These are phyloP conservation scores for Eumaeus atala DNA, from an alignment of 1,140 invertebrate species.

Conservation along the genomic window DNA sequence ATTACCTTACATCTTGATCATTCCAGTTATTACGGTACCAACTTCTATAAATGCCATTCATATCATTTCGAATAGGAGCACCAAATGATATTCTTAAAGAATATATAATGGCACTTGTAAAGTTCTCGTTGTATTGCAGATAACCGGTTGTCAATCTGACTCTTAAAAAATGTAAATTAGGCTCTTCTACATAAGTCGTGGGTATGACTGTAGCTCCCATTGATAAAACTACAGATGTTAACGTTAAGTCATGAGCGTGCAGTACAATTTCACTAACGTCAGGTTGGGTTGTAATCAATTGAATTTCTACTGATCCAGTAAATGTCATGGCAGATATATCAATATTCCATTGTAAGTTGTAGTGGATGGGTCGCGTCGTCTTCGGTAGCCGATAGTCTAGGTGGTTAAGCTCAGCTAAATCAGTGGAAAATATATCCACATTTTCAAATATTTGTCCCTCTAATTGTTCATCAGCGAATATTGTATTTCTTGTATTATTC, in stretches of 20 bases:
- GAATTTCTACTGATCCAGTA: constrained; percentile 75
- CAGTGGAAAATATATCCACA: constrained; percentile 24
- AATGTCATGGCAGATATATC: constrained; percentile 61
- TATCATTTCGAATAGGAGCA: constrained; percentile 72
- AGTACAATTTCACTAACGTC: constrained; percentile 74
- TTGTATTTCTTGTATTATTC: constrained; percentile 34
- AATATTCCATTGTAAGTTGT: constrained; percentile 56
- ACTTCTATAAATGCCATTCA: constrained; percentile 88
- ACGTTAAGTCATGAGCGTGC: constrained; percentile 76
- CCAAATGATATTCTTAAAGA: constrained; percentile 66
- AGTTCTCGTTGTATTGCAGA: constrained; percentile 31
- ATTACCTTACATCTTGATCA: constrained; percentile 29
- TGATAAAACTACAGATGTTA: constrained; percentile 40
- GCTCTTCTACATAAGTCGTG: constrained; percentile 13
- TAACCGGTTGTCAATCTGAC: constrained; percentile 32
- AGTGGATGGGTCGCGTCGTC: constrained; percentile 76
- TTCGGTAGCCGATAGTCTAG: constrained; percentile 74
- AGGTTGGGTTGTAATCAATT: constrained; percentile 37
- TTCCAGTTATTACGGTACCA: constrained; percentile 74
- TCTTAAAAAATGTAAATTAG: constrained; percentile 34
- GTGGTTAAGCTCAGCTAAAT: background rate
- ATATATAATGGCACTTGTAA: constrained; percentile 34
- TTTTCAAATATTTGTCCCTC: constrained; percentile 46
- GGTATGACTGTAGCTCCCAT: constrained; percentile 30
- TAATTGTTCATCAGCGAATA: constrained; percentile 48